Percentiles rank a stretch among this genome's conserved stretches.
Evolutionary conservation across 2,888 invertebrate species (phyloP).

Genomic region (Sphaerophoria taeniata): DNA sequence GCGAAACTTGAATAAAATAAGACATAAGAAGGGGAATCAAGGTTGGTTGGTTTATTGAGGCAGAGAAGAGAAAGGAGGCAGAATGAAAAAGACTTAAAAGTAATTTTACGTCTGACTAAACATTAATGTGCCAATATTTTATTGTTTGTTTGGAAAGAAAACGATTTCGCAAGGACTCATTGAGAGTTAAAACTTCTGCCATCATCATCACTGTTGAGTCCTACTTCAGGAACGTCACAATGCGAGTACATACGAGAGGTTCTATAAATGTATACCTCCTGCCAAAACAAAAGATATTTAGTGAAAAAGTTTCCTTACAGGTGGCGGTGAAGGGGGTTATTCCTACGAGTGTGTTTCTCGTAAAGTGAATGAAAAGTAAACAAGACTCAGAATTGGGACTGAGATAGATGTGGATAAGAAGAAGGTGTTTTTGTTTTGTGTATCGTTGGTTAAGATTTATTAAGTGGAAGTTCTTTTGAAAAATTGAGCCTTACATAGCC

Average conservation of each 20-base stretch:
- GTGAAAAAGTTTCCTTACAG: constrained; percentile 28
- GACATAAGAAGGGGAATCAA: constrained; percentile 12
- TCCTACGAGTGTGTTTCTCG: background rate
- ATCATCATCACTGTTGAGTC: constrained; percentile 25
- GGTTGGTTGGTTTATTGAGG: constrained; percentile 4
- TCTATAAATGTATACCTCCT: background rate
- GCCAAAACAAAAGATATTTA: constrained; percentile 30
- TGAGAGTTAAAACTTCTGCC: constrained; percentile 54
- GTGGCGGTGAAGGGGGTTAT: background rate
- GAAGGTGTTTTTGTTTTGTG: constrained; percentile 2
- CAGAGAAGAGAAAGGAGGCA: constrained; percentile 8
- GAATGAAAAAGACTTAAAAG: constrained; percentile 80
- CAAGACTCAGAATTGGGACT: constrained; percentile 56
- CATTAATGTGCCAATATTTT: constrained; percentile 83
- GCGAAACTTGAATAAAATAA: background rate
- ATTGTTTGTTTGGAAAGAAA: constrained; percentile 79
- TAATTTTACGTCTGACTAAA: constrained; percentile 83
- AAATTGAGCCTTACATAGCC: background rate
- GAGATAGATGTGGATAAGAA: constrained; percentile 49
- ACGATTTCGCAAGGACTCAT: constrained; percentile 66
- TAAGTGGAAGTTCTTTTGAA: constrained; percentile 12
- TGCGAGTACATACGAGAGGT: background rate
- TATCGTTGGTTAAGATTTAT: constrained; percentile 32
- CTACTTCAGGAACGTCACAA: constrained; percentile 31
- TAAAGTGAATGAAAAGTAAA: constrained; percentile 70